These are phyloP conservation scores for rabbit (Oryctolagus cuniculus) DNA, from an alignment of 2,113 vertebrate genomes.

Conservation along the genomic window mOryCun1.1 NC_091447.1:33649501-33650000, in stretches of 20 bases:
- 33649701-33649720: not conserved
- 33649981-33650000: not conserved
- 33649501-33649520: not conserved
- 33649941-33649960: conserved; percentile 17
- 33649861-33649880: not conserved
- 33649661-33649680: conserved; percentile 31
- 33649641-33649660: not conserved
- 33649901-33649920: conserved; percentile 73
- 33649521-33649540: not conserved
- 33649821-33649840: not conserved
- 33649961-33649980: not conserved
- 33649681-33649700: not conserved
- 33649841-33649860: too few species aligned
- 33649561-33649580: conserved; percentile 15
- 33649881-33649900: conserved; percentile 36
- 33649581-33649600: not conserved
- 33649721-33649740: not conserved
- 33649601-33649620: not conserved
- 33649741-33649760: not conserved
- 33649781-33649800: not conserved
- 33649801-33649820: not conserved
- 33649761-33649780: not conserved
- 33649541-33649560: not conserved
- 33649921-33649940: conserved; percentile 48
- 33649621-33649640: not conserved